Evolutionary conservation across 2,113 vertebrate species (phyloP).

Genomic region (Podarcis cretensis): DNA sequence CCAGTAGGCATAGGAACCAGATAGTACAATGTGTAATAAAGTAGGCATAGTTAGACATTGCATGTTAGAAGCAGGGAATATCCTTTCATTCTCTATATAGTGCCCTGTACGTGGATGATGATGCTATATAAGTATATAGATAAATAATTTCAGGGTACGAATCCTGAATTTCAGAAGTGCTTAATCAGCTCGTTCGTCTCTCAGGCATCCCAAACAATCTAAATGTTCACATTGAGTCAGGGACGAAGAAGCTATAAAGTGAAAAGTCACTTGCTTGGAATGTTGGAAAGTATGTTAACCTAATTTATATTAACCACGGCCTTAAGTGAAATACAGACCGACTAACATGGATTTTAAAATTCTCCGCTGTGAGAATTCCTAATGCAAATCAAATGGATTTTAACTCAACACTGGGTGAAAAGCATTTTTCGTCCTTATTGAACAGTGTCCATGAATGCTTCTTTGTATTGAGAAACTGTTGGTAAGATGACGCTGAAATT

Average conservation of each 20-base stretch:
- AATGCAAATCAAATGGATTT: conserved; percentile 20
- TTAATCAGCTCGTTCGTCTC: background rate
- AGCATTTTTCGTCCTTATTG: background rate
- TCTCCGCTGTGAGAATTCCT: background rate
- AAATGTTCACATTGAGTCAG: background rate
- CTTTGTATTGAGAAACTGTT: background rate
- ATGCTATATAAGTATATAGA: background rate
- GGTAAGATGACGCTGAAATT: conserved; percentile 8
- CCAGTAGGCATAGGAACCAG: background rate
- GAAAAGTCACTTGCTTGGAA: background rate
- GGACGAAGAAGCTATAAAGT: background rate
- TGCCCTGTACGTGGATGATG: background rate
- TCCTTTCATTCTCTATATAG: no score
- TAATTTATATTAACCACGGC: conserved; percentile 21
- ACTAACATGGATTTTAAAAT: conserved; percentile 15
- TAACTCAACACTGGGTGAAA: conserved; percentile 8
- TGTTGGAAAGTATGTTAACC: conserved; percentile 10
- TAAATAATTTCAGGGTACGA: background rate
- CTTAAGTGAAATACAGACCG: conserved; percentile 1
- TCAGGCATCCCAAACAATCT: conserved; percentile 11
- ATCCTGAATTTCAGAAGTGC: background rate
- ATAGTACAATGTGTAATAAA: background rate
- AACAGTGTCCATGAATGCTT: conserved; percentile 3
- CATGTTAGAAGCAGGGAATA: background rate
- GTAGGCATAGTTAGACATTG: background rate